Base-by-base conservation (phyloP, 2,113 vertebrate genomes). In the Phalacrocorax pelagicus region DNA sequence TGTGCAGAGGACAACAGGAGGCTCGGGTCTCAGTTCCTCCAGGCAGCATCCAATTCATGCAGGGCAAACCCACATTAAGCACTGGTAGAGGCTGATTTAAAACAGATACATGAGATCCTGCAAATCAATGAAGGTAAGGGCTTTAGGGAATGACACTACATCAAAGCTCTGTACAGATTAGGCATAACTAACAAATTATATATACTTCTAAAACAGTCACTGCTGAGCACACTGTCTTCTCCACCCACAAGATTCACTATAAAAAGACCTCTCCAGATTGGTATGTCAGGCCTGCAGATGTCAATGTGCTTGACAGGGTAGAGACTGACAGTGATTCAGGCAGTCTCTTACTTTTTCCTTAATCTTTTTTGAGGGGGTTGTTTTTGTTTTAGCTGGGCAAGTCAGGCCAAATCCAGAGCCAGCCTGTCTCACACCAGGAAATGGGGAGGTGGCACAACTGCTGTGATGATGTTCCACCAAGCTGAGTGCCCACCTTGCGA, bases 231-330 rank as follows among this genome's bases (percentile, higher is more conserved):
- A 87, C 93, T 88, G 90, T 97, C 81, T 97, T 97, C 62, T 94
- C 97, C 98, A 97, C 98, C 98, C 97, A 98, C 98, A 66, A 55
- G 72, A 58, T 80, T 23, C 89, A 66, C 98, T 98, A 98, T 98
- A 98, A 98, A 98, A 98, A 98, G 97, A 92, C 95, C 92, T 94
- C 96, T 98, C 96, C 98, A 98, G 97, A 98, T 98, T 97, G 97
- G 96, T 97, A 89, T 97, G 97, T 98, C 97, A 98, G 89, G 95
- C 96, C 97, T 98, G 90, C 98, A 98, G 98, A 98, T 98, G 97
- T 96, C 98, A 97, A 18, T 55, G 85, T 91, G 80, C 91, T 96
- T 97, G 97, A 98, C 49, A 10, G 92, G 89, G 70, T 93, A 77
- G 81, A 93, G 86, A 97, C 84, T 97, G 96, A 96, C 94, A 95